Conservation (phyloP, 2,888 invertebrate genomes). For the Ceraclea dissimilis region DNA sequence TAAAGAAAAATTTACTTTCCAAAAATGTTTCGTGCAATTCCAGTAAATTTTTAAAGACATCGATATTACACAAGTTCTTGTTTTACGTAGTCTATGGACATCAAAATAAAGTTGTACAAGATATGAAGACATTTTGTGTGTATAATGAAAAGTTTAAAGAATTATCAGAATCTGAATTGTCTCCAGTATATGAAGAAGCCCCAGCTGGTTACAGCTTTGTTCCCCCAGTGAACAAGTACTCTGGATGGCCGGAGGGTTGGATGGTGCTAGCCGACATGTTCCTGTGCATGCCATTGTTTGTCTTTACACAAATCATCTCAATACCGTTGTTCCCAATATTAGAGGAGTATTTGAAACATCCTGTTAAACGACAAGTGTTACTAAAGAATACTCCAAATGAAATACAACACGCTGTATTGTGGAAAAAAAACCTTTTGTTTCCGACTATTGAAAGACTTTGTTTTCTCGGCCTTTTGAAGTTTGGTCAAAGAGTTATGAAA, state of each 20-base stretch:
- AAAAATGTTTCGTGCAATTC: constrained; percentile 25
- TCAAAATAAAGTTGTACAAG: constrained; percentile 31
- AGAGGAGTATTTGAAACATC: constrained; percentile 53
- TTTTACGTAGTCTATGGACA: constrained; percentile 61
- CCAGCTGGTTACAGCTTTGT: constrained; percentile 67
- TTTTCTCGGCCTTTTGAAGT: constrained; percentile 61
- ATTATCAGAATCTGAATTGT: constrained; percentile 9
- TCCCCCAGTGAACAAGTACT: constrained; percentile 54
- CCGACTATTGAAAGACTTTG: constrained; percentile 51
- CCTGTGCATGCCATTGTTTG: constrained; percentile 58
- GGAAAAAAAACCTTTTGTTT: constrained; percentile 51
- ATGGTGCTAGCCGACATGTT: constrained; percentile 60
- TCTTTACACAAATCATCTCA: constrained; percentile 61
- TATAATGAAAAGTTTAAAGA: not conserved
- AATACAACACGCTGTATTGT: constrained; percentile 46
- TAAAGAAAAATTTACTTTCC: not conserved
- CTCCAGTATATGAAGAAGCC: constrained; percentile 32
- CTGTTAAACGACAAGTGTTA: constrained; percentile 56
- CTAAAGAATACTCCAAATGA: constrained; percentile 52
- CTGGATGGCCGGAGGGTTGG: constrained; percentile 59
- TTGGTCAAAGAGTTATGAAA: constrained; percentile 55
- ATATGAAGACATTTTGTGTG: constrained; percentile 25
- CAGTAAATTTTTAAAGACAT: constrained; percentile 57
- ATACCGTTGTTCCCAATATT: constrained; percentile 50
- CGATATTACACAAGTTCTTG: constrained; percentile 59